These are phyloP conservation scores for Oxystoma pomonae DNA, from an alignment of 2,888 invertebrate species.

Conservation along the genomic window DNA sequence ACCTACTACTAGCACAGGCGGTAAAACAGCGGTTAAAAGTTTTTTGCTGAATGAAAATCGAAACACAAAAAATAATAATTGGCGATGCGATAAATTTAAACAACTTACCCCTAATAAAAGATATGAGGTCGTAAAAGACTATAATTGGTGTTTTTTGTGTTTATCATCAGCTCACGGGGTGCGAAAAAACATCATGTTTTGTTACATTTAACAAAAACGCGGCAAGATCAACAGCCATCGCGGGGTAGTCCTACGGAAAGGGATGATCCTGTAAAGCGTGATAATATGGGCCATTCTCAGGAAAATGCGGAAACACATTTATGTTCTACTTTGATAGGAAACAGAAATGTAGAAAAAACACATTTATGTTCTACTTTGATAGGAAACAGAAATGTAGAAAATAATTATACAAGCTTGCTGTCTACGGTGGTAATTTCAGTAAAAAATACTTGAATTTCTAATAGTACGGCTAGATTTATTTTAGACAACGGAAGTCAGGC, in stretches of 20 bases:
- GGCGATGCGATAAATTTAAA: neutral
- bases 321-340: neutral
- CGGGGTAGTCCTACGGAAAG: no score
- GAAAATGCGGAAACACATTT: neutral
- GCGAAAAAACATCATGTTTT: no score
- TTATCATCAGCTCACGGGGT: neutral
- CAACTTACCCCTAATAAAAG: neutral
- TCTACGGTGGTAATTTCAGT: neutral
- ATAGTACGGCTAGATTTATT: neutral
- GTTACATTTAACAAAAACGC: neutral
- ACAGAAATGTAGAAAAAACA: neutral
- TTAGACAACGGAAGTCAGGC: neutral
- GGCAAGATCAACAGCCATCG: neutral
- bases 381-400: neutral
- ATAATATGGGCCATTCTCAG: neutral
- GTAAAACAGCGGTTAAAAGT: neutral
- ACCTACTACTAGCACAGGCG: neutral
- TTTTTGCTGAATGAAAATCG: neutral
- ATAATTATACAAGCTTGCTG: neutral
- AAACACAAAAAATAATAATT: neutral
- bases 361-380: neutral
- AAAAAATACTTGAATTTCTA: neutral
- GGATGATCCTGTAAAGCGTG: no score
- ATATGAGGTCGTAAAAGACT: neutral
- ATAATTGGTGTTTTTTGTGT: neutral